Evolutionary conservation across 2,797 vertebrate genomes (phyloP), one percentile per base, ranked within the genome.

Genomic region (Australoheros facetus): DNA sequence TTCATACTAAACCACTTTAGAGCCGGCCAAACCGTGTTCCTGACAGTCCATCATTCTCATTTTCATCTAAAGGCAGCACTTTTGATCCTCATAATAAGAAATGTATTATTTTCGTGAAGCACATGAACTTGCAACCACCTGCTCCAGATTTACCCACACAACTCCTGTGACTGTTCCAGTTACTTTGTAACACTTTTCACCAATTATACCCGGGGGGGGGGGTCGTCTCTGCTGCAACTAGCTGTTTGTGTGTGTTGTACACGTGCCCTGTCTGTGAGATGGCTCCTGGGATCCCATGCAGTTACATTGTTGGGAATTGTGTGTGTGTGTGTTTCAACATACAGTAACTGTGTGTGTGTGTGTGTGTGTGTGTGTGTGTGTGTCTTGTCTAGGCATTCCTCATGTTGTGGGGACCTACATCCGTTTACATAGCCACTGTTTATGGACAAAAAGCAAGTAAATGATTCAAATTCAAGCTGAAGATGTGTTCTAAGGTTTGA

Each of bases 231-330:
- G 62, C 42, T 48, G 62, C 2, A 16, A 48, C 42, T 66, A 28
- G 81, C 17, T 30, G 64, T 75, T 8, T 58, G 75, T 75, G 71
- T 80, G 64, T 72, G 74, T 88, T 81, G 72, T 78, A 28, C 45
- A 72, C 76, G 66, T 90, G 87, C 82, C 88, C 88, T 78, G 89
- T 88, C 88, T 92, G 72, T 89, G 91, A 87, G 64, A 77, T 13
- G 90, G 80, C 93, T 85, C 93, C 75, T 86, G 89, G 89, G 89
- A 91, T 66, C 54, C 75, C 57, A 39, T 64, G 55, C 37, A 51
- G 71, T 71, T 57, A 66, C 73, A 77, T 53, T 54, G 82, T 73
- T 81, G 60, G 26, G 23, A 69, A 23, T 55, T n/a, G n/a, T n/a
- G n/a, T n/a, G n/a, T 83, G 55, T 78, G 48, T 56, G 13, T 42